A percentile compares a stretch with the other conserved stretches of the same genome.
Conservation (phyloP, 2,888 invertebrate species). For the Rotaria macrura region DNA sequence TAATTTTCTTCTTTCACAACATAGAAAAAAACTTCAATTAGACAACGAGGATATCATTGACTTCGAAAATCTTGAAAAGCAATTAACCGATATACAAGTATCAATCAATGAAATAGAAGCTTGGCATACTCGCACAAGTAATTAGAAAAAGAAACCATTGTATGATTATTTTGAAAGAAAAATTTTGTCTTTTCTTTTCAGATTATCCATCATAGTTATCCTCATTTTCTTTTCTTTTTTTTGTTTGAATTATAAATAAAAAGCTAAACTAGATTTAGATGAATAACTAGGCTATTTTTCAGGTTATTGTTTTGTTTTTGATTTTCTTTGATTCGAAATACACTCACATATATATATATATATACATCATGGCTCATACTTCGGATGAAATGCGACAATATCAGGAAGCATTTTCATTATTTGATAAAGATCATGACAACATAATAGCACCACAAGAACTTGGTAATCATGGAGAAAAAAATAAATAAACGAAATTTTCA, state of each 20-base stretch:
- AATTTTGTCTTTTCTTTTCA: not conserved
- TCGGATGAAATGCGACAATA: conserved; percentile 7
- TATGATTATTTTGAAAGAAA: not conserved
- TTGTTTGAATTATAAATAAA: not conserved
- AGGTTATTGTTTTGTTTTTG: not conserved
- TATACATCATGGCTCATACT: not conserved
- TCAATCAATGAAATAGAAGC: conserved; percentile 15
- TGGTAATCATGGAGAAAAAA: not conserved
- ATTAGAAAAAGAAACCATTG: not conserved
- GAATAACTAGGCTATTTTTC: not conserved
- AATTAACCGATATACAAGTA: conserved; percentile 3
- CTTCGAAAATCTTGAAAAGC: not conserved
- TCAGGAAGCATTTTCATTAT: conserved; percentile 14
- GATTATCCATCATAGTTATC: not conserved
- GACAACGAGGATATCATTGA: not conserved
- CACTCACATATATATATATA: not conserved
- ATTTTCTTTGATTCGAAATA: not conserved
- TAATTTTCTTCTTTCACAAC: not conserved
- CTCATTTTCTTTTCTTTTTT: not conserved
- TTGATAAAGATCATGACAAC: conserved; percentile 16
- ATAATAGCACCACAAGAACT: conserved; percentile 16
- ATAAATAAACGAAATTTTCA: not conserved
- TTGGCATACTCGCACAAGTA: not conserved
- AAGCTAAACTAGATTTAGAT: not conserved
- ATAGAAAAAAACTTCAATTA: not conserved